phyloP scores from a whole-genome alignment of 2,797 vertebrate genomes.

The Oreonectes daqikongensis region DNA sequence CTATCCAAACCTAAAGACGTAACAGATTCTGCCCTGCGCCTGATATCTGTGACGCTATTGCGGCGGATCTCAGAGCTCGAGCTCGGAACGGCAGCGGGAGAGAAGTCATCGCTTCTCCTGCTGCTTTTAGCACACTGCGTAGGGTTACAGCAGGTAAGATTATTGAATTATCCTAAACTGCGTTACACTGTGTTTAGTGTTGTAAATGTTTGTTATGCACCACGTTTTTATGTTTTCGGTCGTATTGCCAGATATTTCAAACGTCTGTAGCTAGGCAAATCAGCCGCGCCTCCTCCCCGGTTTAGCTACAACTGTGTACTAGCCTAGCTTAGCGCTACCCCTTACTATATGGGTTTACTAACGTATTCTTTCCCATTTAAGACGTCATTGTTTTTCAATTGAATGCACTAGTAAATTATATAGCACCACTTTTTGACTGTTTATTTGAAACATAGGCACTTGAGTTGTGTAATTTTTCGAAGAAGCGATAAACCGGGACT shows the following conservation, averaged over 20 bases:
- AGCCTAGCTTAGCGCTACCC: slow-evolving; percentile 31
- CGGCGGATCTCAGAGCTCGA: slow-evolving; percentile 77
- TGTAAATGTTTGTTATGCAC: background rate
- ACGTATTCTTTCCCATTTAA: background rate
- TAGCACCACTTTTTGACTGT: background rate
- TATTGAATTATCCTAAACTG: background rate
- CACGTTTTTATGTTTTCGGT: background rate
- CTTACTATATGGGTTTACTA: background rate
- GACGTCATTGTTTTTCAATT: background rate
- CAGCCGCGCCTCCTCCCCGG: slow-evolving; percentile 72
- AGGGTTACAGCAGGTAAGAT: slow-evolving; percentile 72
- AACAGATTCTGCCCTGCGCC: slow-evolving; percentile 70
- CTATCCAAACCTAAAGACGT: slow-evolving; percentile 68
- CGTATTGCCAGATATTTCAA: slow-evolving; percentile 21
- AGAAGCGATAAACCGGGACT: slow-evolving; percentile 31
- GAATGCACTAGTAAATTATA: background rate
- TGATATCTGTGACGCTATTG: slow-evolving; percentile 79
- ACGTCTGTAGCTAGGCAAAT: slow-evolving; percentile 47
- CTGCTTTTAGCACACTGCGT: slow-evolving; percentile 66
- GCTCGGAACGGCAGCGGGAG: slow-evolving; percentile 82
- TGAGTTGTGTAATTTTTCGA: background rate
- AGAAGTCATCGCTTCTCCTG: slow-evolving; percentile 79
- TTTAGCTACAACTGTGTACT: slow-evolving; percentile 65
- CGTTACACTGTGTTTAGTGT: background rate
- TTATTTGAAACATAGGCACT: background rate